phyloP scores from a whole-genome alignment of 2,113 vertebrate species.

The Eudorcas thomsonii region DNA sequence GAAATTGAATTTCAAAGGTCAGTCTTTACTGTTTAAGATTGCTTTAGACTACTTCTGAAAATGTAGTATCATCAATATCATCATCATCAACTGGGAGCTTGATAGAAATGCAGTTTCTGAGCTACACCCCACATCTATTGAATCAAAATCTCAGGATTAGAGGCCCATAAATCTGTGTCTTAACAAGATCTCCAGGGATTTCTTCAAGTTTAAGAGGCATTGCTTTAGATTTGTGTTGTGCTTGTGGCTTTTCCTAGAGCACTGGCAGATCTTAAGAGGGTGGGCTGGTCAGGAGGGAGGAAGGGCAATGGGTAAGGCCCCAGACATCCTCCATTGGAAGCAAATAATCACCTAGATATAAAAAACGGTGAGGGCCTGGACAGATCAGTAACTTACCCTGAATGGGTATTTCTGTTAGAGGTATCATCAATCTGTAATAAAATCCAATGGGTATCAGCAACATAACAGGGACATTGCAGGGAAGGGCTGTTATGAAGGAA shows the following conservation, averaged over 20 bases:
- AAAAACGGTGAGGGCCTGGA: neutral
- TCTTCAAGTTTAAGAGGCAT: neutral
- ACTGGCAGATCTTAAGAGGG: neutral
- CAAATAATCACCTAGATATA: neutral
- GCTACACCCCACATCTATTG: neutral
- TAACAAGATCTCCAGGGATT: neutral
- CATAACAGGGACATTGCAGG: too few relatives aligned
- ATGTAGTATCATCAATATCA: neutral
- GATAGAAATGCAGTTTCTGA: neutral
- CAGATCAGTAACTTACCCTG: neutral
- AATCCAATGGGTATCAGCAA: neutral
- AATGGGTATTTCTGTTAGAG: neutral
- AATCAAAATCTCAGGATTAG: neutral
- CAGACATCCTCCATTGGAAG: neutral
- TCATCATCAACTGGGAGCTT: neutral
- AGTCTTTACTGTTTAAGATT: conserved; percentile 1
- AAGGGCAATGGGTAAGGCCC: neutral
- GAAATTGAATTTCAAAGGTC: conserved; percentile 25
- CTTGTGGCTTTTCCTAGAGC: neutral
- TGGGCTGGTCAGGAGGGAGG: accelerated
- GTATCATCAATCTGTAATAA: neutral
- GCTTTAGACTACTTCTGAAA: neutral
- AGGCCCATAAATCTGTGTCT: neutral
- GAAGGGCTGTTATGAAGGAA: neutral
- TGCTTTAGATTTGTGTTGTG: neutral